Evolutionary conservation across 2,113 vertebrate genomes (phyloP).

Genomic region (Isurus oxyrinchus): DNA sequence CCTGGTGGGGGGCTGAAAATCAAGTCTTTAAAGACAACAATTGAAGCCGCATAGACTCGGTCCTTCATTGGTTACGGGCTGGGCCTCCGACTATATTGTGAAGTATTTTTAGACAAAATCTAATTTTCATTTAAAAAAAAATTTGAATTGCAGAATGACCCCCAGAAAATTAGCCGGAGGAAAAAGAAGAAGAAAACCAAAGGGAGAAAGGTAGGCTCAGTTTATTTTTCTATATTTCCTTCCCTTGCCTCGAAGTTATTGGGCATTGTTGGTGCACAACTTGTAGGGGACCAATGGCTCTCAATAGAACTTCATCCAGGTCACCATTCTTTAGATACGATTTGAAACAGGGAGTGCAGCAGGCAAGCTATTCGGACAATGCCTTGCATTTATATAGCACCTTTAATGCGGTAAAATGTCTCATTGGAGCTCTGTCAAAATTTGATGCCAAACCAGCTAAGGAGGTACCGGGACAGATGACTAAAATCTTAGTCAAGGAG

Average conservation of each 20-base stretch:
- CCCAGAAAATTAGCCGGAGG: neutral
- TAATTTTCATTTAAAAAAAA: neutral
- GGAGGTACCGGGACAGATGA: neutral
- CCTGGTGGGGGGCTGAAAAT: too few relatives aligned
- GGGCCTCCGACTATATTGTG: neutral
- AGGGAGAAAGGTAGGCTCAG: neutral
- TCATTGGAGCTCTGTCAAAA: neutral
- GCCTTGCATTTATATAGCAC: neutral
- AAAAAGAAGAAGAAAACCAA: conserved; percentile 33
- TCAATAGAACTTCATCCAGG: neutral
- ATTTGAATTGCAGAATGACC: conserved; percentile 21
- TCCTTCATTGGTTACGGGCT: neutral
- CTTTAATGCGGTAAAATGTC: neutral
- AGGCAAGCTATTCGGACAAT: neutral
- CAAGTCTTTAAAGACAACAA: neutral
- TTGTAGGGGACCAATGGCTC: neutral
- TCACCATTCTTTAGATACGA: neutral
- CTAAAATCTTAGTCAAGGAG: neutral
- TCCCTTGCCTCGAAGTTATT: neutral
- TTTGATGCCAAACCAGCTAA: neutral
- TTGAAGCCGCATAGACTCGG: neutral
- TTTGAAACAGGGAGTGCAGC: neutral
- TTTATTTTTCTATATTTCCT: neutral
- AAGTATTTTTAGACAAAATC: neutral
- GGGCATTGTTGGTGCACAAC: neutral